These are phyloP conservation scores for Pocillopora grandis DNA, from an alignment of 92 coral and sea anemone species.

Conservation along the genomic window DNA sequence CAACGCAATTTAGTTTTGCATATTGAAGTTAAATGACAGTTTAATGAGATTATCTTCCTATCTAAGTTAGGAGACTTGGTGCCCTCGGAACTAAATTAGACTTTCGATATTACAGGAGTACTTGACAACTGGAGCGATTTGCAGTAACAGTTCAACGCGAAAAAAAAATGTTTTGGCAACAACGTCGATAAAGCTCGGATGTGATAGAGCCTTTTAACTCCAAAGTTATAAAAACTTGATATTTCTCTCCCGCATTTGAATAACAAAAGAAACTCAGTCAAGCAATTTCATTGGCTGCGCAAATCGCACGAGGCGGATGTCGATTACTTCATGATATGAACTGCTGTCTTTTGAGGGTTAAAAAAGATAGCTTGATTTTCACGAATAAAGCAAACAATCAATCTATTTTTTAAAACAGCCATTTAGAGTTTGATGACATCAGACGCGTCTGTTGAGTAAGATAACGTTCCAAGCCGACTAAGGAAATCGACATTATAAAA, in stretches of 20 bases:
- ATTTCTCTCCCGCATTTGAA: not conserved
- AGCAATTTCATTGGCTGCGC: not conserved
- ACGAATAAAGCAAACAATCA: not conserved
- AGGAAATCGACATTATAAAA: not conserved
- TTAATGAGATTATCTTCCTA: not conserved
- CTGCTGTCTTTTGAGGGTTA: conserved; percentile 1
- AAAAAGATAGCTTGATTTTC: not conserved
- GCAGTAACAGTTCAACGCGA: not conserved
- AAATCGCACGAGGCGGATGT: not conserved
- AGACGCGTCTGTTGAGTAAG: not conserved
- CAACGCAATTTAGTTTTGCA: not conserved
- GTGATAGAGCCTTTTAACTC: conserved; percentile 4
- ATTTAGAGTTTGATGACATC: not conserved
- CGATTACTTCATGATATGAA: not conserved
- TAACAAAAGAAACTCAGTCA: not conserved
- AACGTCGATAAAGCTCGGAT: not conserved
- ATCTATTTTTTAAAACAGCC: not conserved
- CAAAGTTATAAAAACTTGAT: not conserved
- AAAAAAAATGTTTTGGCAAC: not conserved
- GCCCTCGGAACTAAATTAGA: not conserved
- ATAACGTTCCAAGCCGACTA: not conserved
- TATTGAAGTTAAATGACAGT: not conserved
- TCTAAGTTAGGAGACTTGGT: not conserved
- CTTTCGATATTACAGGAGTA: not conserved
- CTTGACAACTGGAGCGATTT: not conserved